Evolutionary conservation across 2,888 invertebrate genomes (phyloP), one percentile per base, ranked within the genome.

Genomic region (Chrysotoxum bicinctum): DNA sequence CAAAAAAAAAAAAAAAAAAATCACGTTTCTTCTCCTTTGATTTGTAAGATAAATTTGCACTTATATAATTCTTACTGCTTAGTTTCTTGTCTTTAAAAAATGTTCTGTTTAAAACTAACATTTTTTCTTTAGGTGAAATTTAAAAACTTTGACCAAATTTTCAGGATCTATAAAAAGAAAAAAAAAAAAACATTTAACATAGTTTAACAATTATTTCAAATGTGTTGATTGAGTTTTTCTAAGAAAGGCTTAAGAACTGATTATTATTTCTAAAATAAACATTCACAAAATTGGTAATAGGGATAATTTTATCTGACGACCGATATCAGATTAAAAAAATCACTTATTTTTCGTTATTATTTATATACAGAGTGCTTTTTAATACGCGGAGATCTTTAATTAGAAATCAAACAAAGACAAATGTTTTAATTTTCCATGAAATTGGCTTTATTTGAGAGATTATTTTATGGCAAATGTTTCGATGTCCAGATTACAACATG

Each of bases 61-160:
- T 54, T 54, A 19, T 45, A 32, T 62, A 37, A 32, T 50, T 76
- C 48, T 68, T 66, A 45, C 35, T 40, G 68, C 69, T 69, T 58
- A 75, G 50, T 76, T 76, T 76, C 35, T 76, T 56, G 6, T 48
- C 14, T n/a, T 21, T 1, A 16, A 32, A 30, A 54, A 32, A 30
- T 10, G 3, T 30, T 16, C 16, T 16, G 48, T 52, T 52, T 52
- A 8, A 16, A 52, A 52, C 30, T 16, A 52, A 52, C 26, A 26
- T 52, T 52, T 52, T 26, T 52, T 26, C 26, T 52, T 30, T n/a
- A 52, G 52, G 26, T 14, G 16, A 64, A 14, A 32, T 45, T 43
- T 45, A 9, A 45, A 43, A 35, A 16, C 10, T 50, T 40, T 69
- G 5, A 10, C 54, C 30, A 32, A 10, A 10, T 19, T 54, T 54